These are phyloP conservation scores for Calliscelio sp. DNA, from an alignment of 2,888 invertebrate genomes.

Conservation along the genomic window DNA sequence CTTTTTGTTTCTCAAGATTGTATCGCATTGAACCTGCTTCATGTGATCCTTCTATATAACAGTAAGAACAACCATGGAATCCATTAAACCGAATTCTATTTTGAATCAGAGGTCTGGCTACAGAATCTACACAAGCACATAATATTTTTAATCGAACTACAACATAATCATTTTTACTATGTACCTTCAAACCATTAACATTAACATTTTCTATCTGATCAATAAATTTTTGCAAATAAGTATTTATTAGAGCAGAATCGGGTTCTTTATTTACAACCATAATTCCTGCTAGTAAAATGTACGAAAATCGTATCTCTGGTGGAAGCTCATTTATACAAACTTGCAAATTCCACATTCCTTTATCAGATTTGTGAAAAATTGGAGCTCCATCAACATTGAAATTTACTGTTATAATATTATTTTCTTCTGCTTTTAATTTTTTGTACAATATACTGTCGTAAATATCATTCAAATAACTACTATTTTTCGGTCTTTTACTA, in stretches of 20 bases:
- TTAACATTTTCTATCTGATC: slow-evolving; percentile 34
- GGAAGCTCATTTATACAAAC: slow-evolving; percentile 44
- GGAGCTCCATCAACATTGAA: slow-evolving; percentile 50
- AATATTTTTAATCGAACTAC: slow-evolving; percentile 1
- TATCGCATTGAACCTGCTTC: slow-evolving; percentile 18
- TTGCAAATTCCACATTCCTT: slow-evolving; percentile 40
- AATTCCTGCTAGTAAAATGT: slow-evolving; percentile 35
- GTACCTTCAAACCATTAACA: background rate
- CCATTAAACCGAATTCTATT: slow-evolving; percentile 48
- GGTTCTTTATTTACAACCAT: slow-evolving; percentile 42
- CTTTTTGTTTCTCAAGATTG: background rate
- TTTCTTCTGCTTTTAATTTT: background rate
- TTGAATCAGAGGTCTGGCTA: slow-evolving; percentile 40
- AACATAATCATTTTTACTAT: background rate
- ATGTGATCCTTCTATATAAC: slow-evolving; percentile 27
- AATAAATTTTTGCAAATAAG: slow-evolving; percentile 24
- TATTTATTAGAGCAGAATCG: slow-evolving; percentile 32
- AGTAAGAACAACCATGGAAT: slow-evolving; percentile 28
- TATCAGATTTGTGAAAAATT: slow-evolving; percentile 29
- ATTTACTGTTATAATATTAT: slow-evolving; percentile 19
- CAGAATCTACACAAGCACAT: slow-evolving; percentile 47
- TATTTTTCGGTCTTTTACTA: background rate
- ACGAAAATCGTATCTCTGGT: slow-evolving; percentile 7
- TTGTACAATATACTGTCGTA: slow-evolving; percentile 14
- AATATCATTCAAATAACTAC: background rate